phyloP scores from a whole-genome alignment of 2,888 invertebrate species.

The Adelognathus sp. region DNA sequence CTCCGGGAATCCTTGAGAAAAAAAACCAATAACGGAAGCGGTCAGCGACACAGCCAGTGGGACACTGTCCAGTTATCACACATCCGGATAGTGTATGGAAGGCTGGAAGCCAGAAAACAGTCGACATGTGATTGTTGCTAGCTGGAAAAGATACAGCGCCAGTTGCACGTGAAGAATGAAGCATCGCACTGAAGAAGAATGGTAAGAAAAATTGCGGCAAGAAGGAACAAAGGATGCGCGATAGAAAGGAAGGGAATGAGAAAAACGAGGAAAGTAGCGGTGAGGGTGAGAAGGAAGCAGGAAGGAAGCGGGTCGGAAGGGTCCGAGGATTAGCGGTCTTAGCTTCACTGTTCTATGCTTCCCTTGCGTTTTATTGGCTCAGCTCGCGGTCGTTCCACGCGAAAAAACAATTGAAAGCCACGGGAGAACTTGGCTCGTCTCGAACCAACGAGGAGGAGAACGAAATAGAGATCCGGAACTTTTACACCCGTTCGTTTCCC shows the following conservation, averaged over 20 bases:
- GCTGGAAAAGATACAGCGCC: constrained; percentile 14
- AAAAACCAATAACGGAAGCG: not conserved
- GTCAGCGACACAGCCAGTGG: not conserved
- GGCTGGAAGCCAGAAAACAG: not conserved
- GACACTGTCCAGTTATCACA: constrained; percentile 59
- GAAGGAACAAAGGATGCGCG: constrained; percentile 6
- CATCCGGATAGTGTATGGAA: constrained; percentile 15
- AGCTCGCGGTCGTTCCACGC: constrained; percentile 49
- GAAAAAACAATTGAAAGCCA: constrained; percentile 71
- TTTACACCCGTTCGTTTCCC: constrained; percentile 61
- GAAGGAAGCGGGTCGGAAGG: constrained; percentile 55
- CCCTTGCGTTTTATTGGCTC: constrained; percentile 70
- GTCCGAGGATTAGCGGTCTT: constrained; percentile 65
- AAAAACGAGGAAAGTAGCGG: constrained; percentile 8
- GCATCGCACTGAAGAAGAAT: constrained; percentile 30
- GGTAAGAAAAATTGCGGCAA: not conserved
- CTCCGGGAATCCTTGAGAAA: not conserved
- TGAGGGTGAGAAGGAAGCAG: constrained; percentile 36
- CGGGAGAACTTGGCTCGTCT: constrained; percentile 72
- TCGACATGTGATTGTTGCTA: constrained; percentile 1
- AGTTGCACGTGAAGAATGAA: constrained; percentile 32
- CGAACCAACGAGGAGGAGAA: constrained; percentile 51
- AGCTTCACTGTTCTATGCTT: constrained; percentile 67
- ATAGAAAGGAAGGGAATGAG: constrained; percentile 2
- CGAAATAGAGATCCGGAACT: constrained; percentile 54